A percentile compares a stretch with the other conserved stretches of the same genome.
Conservation (phyloP, 2,113 vertebrate genomes). For the Albula goreensis region DNA sequence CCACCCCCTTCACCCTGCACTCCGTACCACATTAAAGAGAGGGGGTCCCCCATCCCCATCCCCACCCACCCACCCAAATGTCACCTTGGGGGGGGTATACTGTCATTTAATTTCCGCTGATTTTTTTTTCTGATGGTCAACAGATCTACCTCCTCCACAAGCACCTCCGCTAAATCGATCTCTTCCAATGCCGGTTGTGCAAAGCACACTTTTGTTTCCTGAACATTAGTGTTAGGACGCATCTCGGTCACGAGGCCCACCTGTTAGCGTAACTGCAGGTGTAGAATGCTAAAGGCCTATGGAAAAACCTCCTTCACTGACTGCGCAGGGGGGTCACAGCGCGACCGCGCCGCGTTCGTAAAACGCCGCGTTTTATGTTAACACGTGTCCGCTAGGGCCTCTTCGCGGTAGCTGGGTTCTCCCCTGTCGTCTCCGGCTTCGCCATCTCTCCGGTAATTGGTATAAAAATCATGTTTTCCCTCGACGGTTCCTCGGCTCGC, state of each 20-base stretch:
- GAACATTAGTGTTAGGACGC: conserved; percentile 34
- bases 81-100: conserved; percentile 45
- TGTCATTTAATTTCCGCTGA: conserved; percentile 24
- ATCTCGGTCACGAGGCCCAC: conserved; percentile 37
- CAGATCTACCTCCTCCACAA: conserved; percentile 21
- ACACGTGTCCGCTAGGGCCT: not conserved
- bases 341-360: too few relatives aligned
- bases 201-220: conserved; percentile 31
- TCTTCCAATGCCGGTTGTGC: conserved; percentile 44
- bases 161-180: conserved; percentile 37
- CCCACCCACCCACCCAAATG: not conserved
- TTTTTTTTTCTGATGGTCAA: conserved; percentile 28
- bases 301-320: not conserved
- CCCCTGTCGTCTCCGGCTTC: not conserved
- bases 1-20: not conserved
- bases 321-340: not conserved
- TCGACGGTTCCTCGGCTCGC: not conserved
- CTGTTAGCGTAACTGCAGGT: not conserved
- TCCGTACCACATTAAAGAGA: too few relatives aligned
- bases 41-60: not conserved
- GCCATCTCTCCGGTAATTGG: not conserved
- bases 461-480: not conserved
- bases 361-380: not conserved
- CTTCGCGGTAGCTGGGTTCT: not conserved
- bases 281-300: not conserved